A percentile compares a stretch with the other conserved stretches of the same genome.
phyloP scores from a whole-genome alignment of 2,888 invertebrate species.

The Prosapia bicincta region DNA sequence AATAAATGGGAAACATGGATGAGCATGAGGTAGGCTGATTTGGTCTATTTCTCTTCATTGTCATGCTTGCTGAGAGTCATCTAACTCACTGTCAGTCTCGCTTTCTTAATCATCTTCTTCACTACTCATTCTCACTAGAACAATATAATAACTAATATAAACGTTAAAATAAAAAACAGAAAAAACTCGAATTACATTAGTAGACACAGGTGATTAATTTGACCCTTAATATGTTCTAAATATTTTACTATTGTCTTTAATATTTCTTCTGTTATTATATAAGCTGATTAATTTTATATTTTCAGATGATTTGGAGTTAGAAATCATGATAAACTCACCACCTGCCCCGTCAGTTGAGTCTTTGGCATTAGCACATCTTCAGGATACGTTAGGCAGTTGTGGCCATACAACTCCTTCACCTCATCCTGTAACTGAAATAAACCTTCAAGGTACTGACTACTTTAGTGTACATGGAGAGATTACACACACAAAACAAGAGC shows the following conservation, averaged over 20 bases:
- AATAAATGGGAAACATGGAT: too few species aligned
- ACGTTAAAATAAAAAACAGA: too few species aligned
- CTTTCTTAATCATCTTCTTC: too few species aligned
- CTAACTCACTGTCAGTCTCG: too few species aligned
- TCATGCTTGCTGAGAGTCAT: too few species aligned
- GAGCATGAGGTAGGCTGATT: too few species aligned
- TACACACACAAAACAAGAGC: too few species aligned
- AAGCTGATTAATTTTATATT: not conserved
- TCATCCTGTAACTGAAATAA: not conserved
- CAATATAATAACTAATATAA: too few species aligned
- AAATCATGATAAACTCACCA: conserved; percentile 79
- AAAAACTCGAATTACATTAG: not conserved
- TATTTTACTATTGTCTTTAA: conserved; percentile 16
- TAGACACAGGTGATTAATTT: not conserved
- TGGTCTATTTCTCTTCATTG: too few species aligned
- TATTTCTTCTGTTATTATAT: not conserved
- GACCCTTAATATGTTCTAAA: not conserved
- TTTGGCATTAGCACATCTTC: conserved; percentile 71
- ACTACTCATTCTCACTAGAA: too few species aligned
- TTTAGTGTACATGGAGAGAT: too few species aligned
- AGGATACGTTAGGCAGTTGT: conserved; percentile 51
- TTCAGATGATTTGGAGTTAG: conserved; percentile 48
- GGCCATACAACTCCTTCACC: conserved; percentile 1
- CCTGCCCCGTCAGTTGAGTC: conserved; percentile 86
- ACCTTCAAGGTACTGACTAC: not conserved